Evolutionary conservation across 2,888 invertebrate species (phyloP), one percentile per base, ranked within the genome.

Genomic region (Melieria picta): DNA sequence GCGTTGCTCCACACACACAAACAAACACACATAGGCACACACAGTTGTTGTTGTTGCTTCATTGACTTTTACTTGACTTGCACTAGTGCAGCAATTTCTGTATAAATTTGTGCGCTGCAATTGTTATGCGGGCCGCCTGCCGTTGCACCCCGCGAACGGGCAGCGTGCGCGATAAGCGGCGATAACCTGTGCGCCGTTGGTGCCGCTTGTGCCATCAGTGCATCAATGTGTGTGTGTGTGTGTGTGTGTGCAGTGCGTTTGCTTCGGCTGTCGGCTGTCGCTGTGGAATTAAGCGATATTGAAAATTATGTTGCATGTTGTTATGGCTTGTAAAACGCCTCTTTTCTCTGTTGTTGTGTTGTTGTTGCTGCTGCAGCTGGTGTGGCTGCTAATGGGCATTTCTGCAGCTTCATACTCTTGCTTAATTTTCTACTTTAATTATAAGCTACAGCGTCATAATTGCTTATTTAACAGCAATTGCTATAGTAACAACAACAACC

Each of bases 271-370:
- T 30, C 30, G 30, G 30, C 30, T 30, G 30, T 30, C 30, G 30
- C 30, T 30, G 3, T 30, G 30, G 30, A 30, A 30, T 30, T 30
- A 30, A 30, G 30, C 30, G 30, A 30, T 30, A 30, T 30, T 52
- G 64, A 43, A 64, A 52, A 50, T 52, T 30, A 42, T 64, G 64
- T 64, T 64, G 64, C 64, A 64, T 52, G 64, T 11, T 9, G 64
- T 42, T 63, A 42, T 42, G 47, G 63, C 48, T 13, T 46, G 63
- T 63, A 13, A 47, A 48, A 63, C 48, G 63, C 63, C 48, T 10
- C n/a, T 47, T 47, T n/a, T 42, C 30, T 61, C 43, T 11, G 5
- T 9, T 16, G 10, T 13, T 11, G 58, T 58, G 5, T 42, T 16
- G 42, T 58, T 13, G 58, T 6, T 57, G 16, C 57, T 57, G 57